Base-by-base conservation (phyloP, 2,797 vertebrate species). In the Thaleichthys pacificus region DNA sequence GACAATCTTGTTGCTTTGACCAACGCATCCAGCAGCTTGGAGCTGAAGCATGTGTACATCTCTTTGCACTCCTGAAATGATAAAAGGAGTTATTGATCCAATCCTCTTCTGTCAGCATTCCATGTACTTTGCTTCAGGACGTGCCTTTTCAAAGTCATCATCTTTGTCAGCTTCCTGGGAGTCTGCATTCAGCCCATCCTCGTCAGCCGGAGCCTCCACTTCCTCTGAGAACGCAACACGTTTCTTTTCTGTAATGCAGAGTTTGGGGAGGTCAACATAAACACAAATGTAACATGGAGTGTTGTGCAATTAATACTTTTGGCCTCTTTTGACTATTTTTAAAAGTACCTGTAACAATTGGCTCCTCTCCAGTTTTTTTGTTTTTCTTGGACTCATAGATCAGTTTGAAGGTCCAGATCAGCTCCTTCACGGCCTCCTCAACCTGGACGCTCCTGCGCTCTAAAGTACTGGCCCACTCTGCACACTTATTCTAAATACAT, bases 101-200 rank as follows among this genome's bases (percentile, higher is more conserved):
- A 22, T n/a, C 9, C 22, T 15, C 14, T 66, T 5, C 42, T 47
- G 42, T 47, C 11, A 47, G 12, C 9, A 3, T 47, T 47, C 9
- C 12, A 2, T 47, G 42, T 47, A 14, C 42, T 14, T 1, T 17
- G 15, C 51, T n/a, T 56, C 12, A n/a, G 30, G 28, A 30, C 73
- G 74, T 86, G 95, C 95, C 93, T 92, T 93, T 84, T 91, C 92
- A 91, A 95, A 95, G 47, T 91, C 89, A 66, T 92, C 86, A 75
- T 89, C 87, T 86, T 90, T 92, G 14, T 91, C 81, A 66, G 2
- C 82, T 1, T 66, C n/a, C 14, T 85, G 80, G 63, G 22, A 21
- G 28, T 80, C 84, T 15, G 87, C 85, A 74, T 61, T 77, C 7
- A 0, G 54, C 68, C 73, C 56, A n/a, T 57, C 3, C 61, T 56